Evolutionary conservation across 2,888 invertebrate species (phyloP), one percentile per base, ranked within the genome.

Genomic region (Zonitis immaculata): DNA sequence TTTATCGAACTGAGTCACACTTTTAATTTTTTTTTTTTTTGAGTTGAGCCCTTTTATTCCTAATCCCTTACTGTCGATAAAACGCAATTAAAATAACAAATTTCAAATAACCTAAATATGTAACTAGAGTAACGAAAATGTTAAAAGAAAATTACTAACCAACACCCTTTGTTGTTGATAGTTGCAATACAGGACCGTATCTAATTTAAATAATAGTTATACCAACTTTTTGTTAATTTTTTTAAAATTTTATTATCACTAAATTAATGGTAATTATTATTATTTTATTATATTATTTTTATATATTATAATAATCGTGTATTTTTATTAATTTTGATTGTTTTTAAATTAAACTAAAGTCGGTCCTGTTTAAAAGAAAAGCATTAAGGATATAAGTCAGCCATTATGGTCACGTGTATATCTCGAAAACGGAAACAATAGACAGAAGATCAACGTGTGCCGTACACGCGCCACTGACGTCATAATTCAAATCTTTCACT

Each of bases 401-500:
- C 68, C 67, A 69, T 70, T 62, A 67, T 62, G 64, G 70, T 64
- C 70, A 70, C 70, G 70, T 70, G 70, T 61, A 62, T 61, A 65
- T 66, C 60, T 66, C 62, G 59, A 66, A 68, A 70, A 66, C 57
- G 69, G 70, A 68, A 70, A 70, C 69, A 69, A 70, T 69, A 63
- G 65, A 68, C 65, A 63, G 60, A 64, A 67, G 67, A 66, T 65
- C 64, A 66, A 61, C 66, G 66, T 63, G 69, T 68, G 70, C 56
- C 51, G 43, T 54, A 46, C 70, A 69, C 70, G 66, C 67, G 68
- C 57, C 62, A 53, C 56, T 70, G 65, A 71, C 68, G 70, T 71
- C 70, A 72, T 66, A 66, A 66, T 62, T 67, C 65, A 65, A 69
- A 69, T 67, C 66, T 66, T 64, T 63, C 56, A 63, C 66, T 65